Percentiles rank a stretch among this genome's conserved stretches.
These are phyloP conservation scores for Prionailurus bengalensis DNA, from an alignment of 2,113 vertebrate species.

Conservation along the genomic window DNA sequence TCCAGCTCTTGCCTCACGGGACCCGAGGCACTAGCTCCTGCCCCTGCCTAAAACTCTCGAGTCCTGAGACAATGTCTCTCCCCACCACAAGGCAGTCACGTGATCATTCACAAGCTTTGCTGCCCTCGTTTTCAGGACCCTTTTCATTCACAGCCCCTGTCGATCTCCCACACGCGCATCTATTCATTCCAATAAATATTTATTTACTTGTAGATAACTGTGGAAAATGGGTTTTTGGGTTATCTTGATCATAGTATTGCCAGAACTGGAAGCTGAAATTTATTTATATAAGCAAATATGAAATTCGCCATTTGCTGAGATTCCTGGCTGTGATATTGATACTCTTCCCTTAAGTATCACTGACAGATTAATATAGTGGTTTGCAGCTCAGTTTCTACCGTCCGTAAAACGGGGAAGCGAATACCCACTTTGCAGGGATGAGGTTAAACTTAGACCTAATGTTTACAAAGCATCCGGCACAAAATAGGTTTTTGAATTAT, in stretches of 20 bases:
- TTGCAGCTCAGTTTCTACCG: slow-evolving; percentile 31
- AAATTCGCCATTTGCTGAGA: slow-evolving; percentile 77
- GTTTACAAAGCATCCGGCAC: slow-evolving; percentile 31
- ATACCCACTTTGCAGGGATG: not conserved
- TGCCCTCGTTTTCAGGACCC: slow-evolving; percentile 16
- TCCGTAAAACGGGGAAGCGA: slow-evolving; percentile 32
- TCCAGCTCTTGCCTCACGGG: not conserved
- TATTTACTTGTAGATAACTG: slow-evolving; percentile 79
- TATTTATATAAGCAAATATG: slow-evolving; percentile 80
- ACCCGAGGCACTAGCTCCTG: not conserved
- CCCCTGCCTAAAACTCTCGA: not conserved
- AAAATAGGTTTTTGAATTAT: slow-evolving; percentile 22
- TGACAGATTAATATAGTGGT: slow-evolving; percentile 59
- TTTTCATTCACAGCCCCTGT: slow-evolving; percentile 66
- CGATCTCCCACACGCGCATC: slow-evolving; percentile 73
- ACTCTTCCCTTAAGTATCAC: slow-evolving; percentile 67
- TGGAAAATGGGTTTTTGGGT: slow-evolving; percentile 72
- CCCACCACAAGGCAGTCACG: not conserved
- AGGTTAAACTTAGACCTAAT: slow-evolving; percentile 47
- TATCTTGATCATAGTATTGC: slow-evolving; percentile 72
- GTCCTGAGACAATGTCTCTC: not conserved
- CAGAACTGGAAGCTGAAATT: slow-evolving; percentile 73
- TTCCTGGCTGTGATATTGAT: slow-evolving; percentile 67
- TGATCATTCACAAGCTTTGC: slow-evolving; percentile 18
- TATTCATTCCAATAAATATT: slow-evolving; percentile 80